A percentile compares a stretch with the other conserved stretches of the same genome.
Conservation (phyloP, 2,797 vertebrate species). For the Anguilla megastoma region DNA sequence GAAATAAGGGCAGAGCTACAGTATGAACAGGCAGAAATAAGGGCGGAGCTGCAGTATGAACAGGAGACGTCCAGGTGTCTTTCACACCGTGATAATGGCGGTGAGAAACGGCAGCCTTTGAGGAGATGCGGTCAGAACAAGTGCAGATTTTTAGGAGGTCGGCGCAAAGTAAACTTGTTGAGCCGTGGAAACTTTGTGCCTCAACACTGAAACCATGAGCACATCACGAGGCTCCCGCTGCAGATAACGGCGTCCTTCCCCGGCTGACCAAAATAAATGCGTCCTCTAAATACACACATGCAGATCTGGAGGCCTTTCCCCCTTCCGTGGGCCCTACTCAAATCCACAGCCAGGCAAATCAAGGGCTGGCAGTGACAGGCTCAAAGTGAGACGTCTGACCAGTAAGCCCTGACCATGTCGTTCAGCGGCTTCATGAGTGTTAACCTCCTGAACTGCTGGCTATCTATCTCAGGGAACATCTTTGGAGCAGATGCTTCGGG, state of each 20-base stretch:
- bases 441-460: slow-evolving; percentile 38
- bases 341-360: slow-evolving; percentile 17
- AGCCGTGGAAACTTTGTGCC: not conserved
- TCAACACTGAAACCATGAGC: not conserved
- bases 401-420: slow-evolving; percentile 39
- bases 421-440: slow-evolving; percentile 49
- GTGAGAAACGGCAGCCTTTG: not conserved
- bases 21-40: not conserved
- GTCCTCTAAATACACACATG: not conserved
- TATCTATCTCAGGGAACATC: slow-evolving; percentile 44
- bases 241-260: slow-evolving; percentile 26
- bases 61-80: not conserved
- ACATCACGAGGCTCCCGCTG: not conserved
- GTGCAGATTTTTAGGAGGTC: not conserved
- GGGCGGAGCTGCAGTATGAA: not conserved
- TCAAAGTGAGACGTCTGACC: slow-evolving; percentile 54
- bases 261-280: not conserved
- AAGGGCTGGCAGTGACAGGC: slow-evolving; percentile 47
- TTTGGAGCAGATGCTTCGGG: slow-evolving; percentile 55
- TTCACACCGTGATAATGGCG: not conserved
- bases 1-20: too few species aligned
- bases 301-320: not conserved
- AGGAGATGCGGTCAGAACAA: too few species aligned
- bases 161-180: not conserved
- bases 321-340: not conserved